Base-by-base conservation (phyloP, 2,113 vertebrate species). In the Protobothrops mucrosquamatus region DNA sequence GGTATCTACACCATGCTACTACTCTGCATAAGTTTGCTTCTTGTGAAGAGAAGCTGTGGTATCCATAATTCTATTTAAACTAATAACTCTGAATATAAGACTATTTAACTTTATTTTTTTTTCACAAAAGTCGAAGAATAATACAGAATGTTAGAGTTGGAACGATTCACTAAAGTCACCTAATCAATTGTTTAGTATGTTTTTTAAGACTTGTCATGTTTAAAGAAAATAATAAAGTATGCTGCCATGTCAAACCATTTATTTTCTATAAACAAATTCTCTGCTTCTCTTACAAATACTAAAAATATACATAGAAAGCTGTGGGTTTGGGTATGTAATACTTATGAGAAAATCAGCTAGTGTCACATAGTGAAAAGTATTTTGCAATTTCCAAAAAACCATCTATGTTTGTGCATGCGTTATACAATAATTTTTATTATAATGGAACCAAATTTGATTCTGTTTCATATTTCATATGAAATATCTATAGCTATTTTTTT, bases 271-370 rank as follows among this genome's bases (percentile, higher is more conserved):
- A 74, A 87, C 81, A 51, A 85, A 91, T 29, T 69, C 46, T 88
- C 29, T 46, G 89, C 93, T 94, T 85, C 59, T 95, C 91, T 96
- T 89, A 95, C 89, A 96, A 96, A 11, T 20, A 87, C 34, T 23
- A 14, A 94, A n/a, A 51, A 23, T 46, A 54, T 0, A 24, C 48
- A 61, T 24, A 43, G 34, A 12, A 56, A 43, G 4, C 26, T 29
- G 23, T 51, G 48, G 15, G 20, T 26, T 18, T 39, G n/a, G 12
- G n/a, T 74, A 34, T 74, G 64, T 7, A 74, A 74, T 34, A 18
- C n/a, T 81, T 20, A 81, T 39, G 34, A 39, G 6, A n/a, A 91
- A 93, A 48, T 11, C 24, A 56, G 3, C n/a, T 81, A 39, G 15
- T 6, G 69, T 90, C n/a, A 56, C 55, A 29, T 59, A 11, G 0